Conservation (phyloP, 2,797 vertebrate species). For the Chrosomus eos region DNA sequence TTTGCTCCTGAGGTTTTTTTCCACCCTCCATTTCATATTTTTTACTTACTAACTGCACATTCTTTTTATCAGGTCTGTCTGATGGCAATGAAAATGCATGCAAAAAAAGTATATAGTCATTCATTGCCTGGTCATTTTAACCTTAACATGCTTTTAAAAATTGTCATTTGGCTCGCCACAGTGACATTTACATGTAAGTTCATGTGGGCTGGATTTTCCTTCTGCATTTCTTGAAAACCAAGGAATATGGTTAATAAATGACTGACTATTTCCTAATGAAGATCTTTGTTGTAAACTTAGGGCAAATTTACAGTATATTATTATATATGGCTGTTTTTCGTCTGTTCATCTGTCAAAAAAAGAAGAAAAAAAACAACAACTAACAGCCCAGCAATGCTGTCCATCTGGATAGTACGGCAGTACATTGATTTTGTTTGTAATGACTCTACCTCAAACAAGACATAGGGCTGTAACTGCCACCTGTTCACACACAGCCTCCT, state of each 20-base stretch:
- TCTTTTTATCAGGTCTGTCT: background rate
- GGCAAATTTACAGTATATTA: background rate
- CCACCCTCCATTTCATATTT: background rate
- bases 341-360: background rate
- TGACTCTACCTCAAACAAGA: slow-evolving; percentile 44
- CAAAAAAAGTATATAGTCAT: background rate
- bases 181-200: background rate
- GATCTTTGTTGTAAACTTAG: background rate
- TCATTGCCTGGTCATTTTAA: background rate
- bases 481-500: slow-evolving; percentile 11
- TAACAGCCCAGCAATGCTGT: background rate
- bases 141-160: background rate
- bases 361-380: background rate
- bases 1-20: background rate
- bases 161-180: background rate
- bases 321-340: too few species aligned
- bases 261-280: background rate
- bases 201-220: background rate
- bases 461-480: slow-evolving; percentile 19
- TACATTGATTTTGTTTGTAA: slow-evolving; percentile 23
- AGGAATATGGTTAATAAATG: background rate
- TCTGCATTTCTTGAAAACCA: background rate
- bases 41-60: background rate
- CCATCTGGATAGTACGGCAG: background rate
- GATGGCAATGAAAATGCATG: background rate